Evolutionary conservation across 2,113 vertebrate genomes (phyloP), one percentile per base, ranked within the genome.

Genomic region (Suncus etruscus): DNA sequence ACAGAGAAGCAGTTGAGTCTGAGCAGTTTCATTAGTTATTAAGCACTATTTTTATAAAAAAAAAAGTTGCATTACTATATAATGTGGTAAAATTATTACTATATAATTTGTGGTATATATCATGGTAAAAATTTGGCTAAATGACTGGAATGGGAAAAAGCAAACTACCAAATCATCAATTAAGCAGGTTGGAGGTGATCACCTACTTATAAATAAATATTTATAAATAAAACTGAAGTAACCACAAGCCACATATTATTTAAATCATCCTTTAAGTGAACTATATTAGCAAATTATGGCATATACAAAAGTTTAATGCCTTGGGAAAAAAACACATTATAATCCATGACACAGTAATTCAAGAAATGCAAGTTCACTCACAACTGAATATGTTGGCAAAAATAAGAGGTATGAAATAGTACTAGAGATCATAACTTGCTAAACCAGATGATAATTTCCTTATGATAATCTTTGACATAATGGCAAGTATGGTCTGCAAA

Each of bases 381-480:
- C 50, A 76, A 32, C 0, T 68, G 15, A 83, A n/a, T 51, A 61
- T 27, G 3, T 74, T 47, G 6, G 18, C 70, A 45, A 45, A 39
- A 72, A 39, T 14, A 29, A 32, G 78, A 86, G 83, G 50, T 45
- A 69, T 31, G 22, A 95, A 89, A 90, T n/a, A 86, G 18, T 79
- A 89, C 12, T 70, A 48, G 1, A 90, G 11, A 83, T 45, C 81
- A 51, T 39, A 83, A 76, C 16, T 75, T 92, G 4, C 25, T 77
- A 86, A 95, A 54, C 32, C 88, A 93, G n/a, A 86, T 80, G 24
- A 63, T 70, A 70, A 81, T 29, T 7, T 83, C 45, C 27, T 91
- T 68, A 87, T 39, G 87, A 72, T 18, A 80, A 83, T 76, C 48
- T 82, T 51, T 54, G 79, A 31, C 45, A 15, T 58, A 79, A 24